Base-by-base conservation (phyloP, 2,888 invertebrate species). In the Apotomis betuletana region DNA sequence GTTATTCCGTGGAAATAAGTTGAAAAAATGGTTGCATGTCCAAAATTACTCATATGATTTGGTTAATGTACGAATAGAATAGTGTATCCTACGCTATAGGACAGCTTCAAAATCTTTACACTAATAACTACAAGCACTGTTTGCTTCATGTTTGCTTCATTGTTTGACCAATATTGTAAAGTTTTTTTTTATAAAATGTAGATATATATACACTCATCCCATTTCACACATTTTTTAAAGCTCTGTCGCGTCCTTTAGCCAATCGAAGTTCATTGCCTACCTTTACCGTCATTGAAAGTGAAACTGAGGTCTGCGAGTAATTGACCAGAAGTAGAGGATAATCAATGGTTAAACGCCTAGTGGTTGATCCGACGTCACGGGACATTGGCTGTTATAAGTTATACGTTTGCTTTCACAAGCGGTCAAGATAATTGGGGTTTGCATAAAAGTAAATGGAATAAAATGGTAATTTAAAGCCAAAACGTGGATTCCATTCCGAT, bases 341-440 rank as follows among this genome's bases (percentile, higher is more conserved):
- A 72, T 72, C 67, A 68, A 59, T 63, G 72, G 60, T 73, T 73
- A 46, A 58, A 60, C 61, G 54, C 36, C 63, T 58, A 41, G 27
- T 57, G 61, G 57, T 71, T 49, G 41, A 58, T 63, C 58, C 44
- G 52, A 38, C 67, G 73, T 73, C 41, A 73, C 59, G 73, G 73
- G 38, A 55, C 69, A 69, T 73, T 73, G 69, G 55, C 55, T 73
- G 64, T 38, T 57, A 10, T 63, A 69, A 69, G 69, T 46, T 54
- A 68, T 55, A 15, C 44, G 69, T 44, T 55, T 67, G 44, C 72
- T 72, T 72, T 72, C 72, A 63, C 72, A 68, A 44, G 68, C 8
- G 72, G 72, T 72, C 44, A 68, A 41, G 6, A 71, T 72, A 67
- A 72, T 72, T 63, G 61, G 51, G 36, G 67, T 71, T 36, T 57